These are phyloP conservation scores for Sebastiscus tertius DNA, from an alignment of 2,797 vertebrate species.

Conservation along the genomic window DNA sequence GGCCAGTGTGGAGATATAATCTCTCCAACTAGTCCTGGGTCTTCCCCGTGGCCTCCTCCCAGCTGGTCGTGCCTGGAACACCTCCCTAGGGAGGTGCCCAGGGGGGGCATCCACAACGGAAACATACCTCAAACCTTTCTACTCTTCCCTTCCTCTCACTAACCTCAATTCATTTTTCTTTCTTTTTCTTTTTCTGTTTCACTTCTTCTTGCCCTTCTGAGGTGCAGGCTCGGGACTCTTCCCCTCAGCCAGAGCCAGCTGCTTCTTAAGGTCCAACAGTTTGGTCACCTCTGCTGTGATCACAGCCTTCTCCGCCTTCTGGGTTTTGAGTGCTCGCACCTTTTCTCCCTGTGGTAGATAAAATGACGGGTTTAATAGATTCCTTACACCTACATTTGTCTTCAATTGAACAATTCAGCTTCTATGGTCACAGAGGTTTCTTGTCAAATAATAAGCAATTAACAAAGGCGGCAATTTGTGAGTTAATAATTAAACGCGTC, in stretches of 20 bases:
- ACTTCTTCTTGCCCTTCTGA: slow-evolving; percentile 89
- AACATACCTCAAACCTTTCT: slow-evolving; percentile 54
- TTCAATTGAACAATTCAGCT: neutral
- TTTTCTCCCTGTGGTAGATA: slow-evolving; percentile 81
- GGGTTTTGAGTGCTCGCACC: slow-evolving; percentile 88
- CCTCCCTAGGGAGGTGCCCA: too few species aligned
- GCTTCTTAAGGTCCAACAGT: slow-evolving; percentile 90
- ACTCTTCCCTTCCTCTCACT: slow-evolving; percentile 38
- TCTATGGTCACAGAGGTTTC: neutral
- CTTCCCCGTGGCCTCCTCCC: too few species aligned
- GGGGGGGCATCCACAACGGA: too few species aligned
- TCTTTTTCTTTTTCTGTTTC: slow-evolving; percentile 35
- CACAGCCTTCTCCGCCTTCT: slow-evolving; percentile 87
- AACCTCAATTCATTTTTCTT: slow-evolving; percentile 32
- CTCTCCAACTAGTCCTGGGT: too few species aligned
- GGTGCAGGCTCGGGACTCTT: slow-evolving; percentile 76
- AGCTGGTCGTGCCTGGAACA: too few species aligned
- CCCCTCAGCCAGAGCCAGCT: slow-evolving; percentile 86
- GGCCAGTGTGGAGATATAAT: too few species aligned
- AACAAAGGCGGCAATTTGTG: neutral
- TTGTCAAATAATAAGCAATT: neutral
- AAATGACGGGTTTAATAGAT: neutral
- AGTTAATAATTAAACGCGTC: neutral
- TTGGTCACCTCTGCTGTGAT: slow-evolving; percentile 83
- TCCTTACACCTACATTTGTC: neutral